Conservation (phyloP, 2,888 invertebrate species). For the Epirrhoe tristata region DNA sequence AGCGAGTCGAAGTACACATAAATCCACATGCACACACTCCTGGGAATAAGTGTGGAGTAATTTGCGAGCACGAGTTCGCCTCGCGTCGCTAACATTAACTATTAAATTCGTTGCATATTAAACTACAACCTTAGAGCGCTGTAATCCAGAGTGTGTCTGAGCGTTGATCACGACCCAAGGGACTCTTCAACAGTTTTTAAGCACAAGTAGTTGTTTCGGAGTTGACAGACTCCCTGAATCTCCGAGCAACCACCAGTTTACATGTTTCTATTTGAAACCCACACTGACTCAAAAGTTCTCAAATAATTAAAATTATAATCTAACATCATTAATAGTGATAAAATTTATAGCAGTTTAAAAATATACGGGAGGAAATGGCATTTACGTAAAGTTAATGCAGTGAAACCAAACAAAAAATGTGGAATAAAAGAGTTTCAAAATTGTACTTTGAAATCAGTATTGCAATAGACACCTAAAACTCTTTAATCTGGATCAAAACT, state of each 20-base stretch:
- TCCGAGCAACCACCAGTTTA: neutral
- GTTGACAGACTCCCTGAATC: slow-evolving; percentile 28
- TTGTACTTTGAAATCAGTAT: neutral
- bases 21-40: slow-evolving; percentile 66
- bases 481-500: neutral
- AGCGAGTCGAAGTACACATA: slow-evolving; percentile 74
- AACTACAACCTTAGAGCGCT: slow-evolving; percentile 73
- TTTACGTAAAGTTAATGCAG: neutral
- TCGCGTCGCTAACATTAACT: slow-evolving; percentile 81
- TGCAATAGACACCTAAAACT: neutral
- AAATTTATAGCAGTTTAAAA: neutral
- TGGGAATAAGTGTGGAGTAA: slow-evolving; percentile 81
- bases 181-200: slow-evolving; percentile 60
- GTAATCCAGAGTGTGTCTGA: slow-evolving; percentile 69
- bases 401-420: neutral
- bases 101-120: slow-evolving; percentile 85
- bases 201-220: slow-evolving; percentile 40
- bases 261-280: neutral
- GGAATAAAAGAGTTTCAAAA: neutral
- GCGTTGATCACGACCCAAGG: slow-evolving; percentile 55
- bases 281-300: neutral
- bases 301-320: neutral
- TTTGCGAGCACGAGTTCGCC: slow-evolving; percentile 75
- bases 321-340: neutral
- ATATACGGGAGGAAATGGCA: neutral